phyloP scores from a whole-genome alignment of 2,797 vertebrate species.

The Crocodylus rhombifer region DNA sequence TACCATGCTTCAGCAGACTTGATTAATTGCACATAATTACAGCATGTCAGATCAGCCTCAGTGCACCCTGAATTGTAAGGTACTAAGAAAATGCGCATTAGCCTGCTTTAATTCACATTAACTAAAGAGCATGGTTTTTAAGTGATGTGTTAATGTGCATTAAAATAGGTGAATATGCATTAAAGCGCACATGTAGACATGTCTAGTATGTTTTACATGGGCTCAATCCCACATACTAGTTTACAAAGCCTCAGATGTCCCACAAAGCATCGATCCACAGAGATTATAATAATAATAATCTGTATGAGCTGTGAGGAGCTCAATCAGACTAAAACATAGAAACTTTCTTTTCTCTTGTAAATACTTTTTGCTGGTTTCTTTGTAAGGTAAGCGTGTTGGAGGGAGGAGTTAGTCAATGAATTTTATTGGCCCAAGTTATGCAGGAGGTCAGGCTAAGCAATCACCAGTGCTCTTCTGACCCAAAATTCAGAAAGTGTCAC shows the following conservation, averaged over 20 bases:
- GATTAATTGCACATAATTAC: too few species aligned
- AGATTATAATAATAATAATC: neutral
- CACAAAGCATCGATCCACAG: neutral
- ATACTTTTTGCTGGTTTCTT: neutral
- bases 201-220: neutral
- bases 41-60: too few species aligned
- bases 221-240: constrained; percentile 38
- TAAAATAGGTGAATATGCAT: too few species aligned
- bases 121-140: too few species aligned
- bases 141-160: too few species aligned
- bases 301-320: too few species aligned
- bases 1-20: too few species aligned
- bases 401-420: neutral
- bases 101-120: too few species aligned
- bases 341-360: neutral
- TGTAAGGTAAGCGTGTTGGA: rapidly evolving
- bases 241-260: constrained; percentile 51
- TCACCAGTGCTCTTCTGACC: neutral
- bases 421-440: neutral
- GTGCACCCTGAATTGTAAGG: too few species aligned
- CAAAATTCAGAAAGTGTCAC: neutral
- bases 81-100: too few species aligned
- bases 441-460: neutral
- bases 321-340: neutral
- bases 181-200: too few species aligned